Base-by-base conservation (phyloP, 2,113 vertebrate genomes). In the Salvator merianae region DNA sequence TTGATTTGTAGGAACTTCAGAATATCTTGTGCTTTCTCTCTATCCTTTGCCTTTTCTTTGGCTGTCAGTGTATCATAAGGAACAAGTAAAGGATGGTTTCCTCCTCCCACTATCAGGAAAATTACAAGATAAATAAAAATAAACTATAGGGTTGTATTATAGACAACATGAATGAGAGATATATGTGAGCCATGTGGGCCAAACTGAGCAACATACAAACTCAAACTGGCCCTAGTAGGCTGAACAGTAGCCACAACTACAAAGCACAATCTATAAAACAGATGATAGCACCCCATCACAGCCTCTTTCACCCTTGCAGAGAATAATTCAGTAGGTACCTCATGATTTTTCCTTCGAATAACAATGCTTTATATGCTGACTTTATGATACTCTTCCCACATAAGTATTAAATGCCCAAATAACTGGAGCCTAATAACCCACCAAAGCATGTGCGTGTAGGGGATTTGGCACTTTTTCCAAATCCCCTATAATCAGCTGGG, bases 1-100 rank as follows among this genome's bases (percentile, higher is more conserved):
- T 98, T 99, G 87, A 99, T 99, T 94, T 99, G 98, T 7, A 99
- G 93, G 92, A 99, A 99, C 92, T 99, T 99, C 82, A 99, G 96
- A 89, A 99, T 97, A 90, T 99, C 98, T 88, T 99, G 98, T 36
- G 98, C 98, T 94, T 98, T 99, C 87, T 98, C 98, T 93, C 97
- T 94, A 90, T 99, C 98, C 91, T 96, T 98, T 85, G 96, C 97
- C 95, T 99, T 99, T 94, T 99, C 98, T 96, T 98, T 99, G 92
- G 98, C 98, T 65, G 98, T 99, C 87, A 99, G 90, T 0, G 98
- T 99, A 84, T 99, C 98, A 7, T 99, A 99, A 28, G 98, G 98
- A 70, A 99, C 98, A 89, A 99, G 95, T 80, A 99, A 92, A 13
- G 98, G 98, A 89, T 99, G 98, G 83, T 97, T 98, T 87, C 98